Percentiles rank a stretch among this genome's conserved stretches.
phyloP scores from a whole-genome alignment of 2,888 invertebrate species.

The Aromia moschata region DNA sequence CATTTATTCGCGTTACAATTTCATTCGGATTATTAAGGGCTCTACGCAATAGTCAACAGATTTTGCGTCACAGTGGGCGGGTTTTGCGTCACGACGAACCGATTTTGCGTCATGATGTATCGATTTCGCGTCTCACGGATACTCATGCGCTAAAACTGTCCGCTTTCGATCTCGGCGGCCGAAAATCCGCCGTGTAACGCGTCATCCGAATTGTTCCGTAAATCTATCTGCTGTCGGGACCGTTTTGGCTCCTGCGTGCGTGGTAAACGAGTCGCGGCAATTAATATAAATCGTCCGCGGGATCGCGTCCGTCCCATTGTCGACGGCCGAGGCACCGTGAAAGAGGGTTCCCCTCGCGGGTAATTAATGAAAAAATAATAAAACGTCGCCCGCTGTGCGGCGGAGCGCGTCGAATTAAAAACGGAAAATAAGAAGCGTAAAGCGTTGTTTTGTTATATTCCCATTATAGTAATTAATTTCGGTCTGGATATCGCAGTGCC shows the following conservation, averaged over 20 bases:
- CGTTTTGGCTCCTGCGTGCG: neutral
- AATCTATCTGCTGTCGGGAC: too few species aligned
- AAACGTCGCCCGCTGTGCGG: constrained; percentile 2
- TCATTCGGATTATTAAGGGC: too few species aligned
- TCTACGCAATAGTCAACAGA: too few species aligned
- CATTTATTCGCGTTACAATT: too few species aligned
- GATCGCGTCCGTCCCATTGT: neutral
- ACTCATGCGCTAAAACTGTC: too few species aligned
- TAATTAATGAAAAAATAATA: constrained; percentile 15
- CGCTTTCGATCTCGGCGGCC: too few species aligned
- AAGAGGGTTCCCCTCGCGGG: neutral
- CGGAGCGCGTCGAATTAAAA: constrained; percentile 30
- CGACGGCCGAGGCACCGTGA: constrained; percentile 4
- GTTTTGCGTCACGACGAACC: too few species aligned
- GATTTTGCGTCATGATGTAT: too few species aligned
- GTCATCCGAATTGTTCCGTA: too few species aligned
- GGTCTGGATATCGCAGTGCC: constrained; percentile 29
- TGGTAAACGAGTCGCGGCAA: neutral
- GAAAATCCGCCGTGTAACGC: too few species aligned
- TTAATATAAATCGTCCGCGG: constrained; percentile 1
- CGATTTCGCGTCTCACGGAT: too few species aligned
- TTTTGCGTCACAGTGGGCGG: too few species aligned
- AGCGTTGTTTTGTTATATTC: constrained; percentile 36
- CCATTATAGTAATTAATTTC: constrained; percentile 42
- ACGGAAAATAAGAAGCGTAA: constrained; percentile 33